Evolutionary conservation across 53 echinoderm and acorn worm species (phyloP), one percentile per base, ranked within the genome.

Genomic region (Zoroaster sp.): DNA sequence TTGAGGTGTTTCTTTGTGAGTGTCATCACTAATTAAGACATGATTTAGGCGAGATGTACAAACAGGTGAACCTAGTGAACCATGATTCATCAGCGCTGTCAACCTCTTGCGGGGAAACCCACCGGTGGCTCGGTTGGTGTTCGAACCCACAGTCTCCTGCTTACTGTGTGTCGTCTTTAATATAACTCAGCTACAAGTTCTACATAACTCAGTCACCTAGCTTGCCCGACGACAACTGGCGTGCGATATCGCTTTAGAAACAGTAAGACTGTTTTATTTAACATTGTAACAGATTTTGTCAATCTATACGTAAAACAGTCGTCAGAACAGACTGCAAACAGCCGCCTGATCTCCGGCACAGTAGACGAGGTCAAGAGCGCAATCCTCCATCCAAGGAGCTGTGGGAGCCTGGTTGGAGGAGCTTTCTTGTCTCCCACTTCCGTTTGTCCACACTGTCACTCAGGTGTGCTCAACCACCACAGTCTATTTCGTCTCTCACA

Each of bases 391-490:
- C 37, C 34, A 35, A 85, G 85, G 85, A 71, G 70, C 49, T 12
- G 49, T 34, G 69, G 85, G 85, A 85, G 85, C 85, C 85, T 44
- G 28, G 20, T 46, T 85, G 85, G 71, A 85, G 85, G 70, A 85
- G 85, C 70, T 85, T 69, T 85, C 85, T 85, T 85, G 85, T 85
- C 85, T 85, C 70, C 46, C 85, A 85, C 85, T 70, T 85, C 85
- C 85, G 85, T 85, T 85, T 70, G 71, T 85, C 85, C 85, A 85
- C 85, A 85, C 46, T 71, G 85, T 85, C 85, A 85, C 85, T 85
- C 85, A 85, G 71, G 69, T 71, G 85, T 79, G 39, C 79, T 63
- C 63, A 76, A 28, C 55, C 65, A 59, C 63, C 38, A 38, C 71
- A 37, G 35, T 18, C 71, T 28, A 59, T 59, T 25, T 28, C 10